Conservation (phyloP, 2,113 vertebrate genomes). For the Aldabrachelys gigantea region DNA sequence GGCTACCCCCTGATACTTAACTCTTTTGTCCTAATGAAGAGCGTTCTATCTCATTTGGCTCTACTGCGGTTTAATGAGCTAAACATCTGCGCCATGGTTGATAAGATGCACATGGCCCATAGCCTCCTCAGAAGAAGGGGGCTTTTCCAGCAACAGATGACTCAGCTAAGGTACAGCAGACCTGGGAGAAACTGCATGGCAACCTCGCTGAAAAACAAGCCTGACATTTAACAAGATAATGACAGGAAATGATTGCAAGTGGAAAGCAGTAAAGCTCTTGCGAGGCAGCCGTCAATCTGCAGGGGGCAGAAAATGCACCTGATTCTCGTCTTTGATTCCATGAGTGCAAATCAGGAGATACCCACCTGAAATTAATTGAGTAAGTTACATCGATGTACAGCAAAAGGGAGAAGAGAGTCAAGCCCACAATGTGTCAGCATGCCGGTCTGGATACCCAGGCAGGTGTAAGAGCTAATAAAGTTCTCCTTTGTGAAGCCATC, state of each 20-base stretch:
- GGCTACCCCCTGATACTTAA: too few relatives aligned
- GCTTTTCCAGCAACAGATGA: background rate
- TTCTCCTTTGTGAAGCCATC: rapidly evolving
- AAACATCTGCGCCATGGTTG: background rate
- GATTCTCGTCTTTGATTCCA: background rate
- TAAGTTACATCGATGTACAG: background rate
- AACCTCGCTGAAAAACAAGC: background rate
- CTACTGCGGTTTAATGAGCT: constrained; percentile 43
- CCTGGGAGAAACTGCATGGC: rapidly evolving
- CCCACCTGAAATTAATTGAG: rapidly evolving
- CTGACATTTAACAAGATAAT: background rate
- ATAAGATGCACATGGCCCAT: background rate
- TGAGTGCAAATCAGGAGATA: background rate
- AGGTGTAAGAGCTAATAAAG: background rate
- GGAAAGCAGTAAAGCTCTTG: background rate
- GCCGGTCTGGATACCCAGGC: background rate
- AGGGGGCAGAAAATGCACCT: background rate
- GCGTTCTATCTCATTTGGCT: background rate
- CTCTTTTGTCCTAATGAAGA: constrained; percentile 51
- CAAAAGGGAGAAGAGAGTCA: background rate
- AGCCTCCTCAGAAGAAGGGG: background rate
- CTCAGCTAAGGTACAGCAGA: background rate
- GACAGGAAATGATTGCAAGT: background rate
- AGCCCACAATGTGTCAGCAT: background rate
- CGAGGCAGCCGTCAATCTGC: background rate